Evolutionary conservation across 1,140 invertebrate genomes (phyloP), one percentile per base, ranked within the genome.

Genomic region (Philaenus spumarius): DNA sequence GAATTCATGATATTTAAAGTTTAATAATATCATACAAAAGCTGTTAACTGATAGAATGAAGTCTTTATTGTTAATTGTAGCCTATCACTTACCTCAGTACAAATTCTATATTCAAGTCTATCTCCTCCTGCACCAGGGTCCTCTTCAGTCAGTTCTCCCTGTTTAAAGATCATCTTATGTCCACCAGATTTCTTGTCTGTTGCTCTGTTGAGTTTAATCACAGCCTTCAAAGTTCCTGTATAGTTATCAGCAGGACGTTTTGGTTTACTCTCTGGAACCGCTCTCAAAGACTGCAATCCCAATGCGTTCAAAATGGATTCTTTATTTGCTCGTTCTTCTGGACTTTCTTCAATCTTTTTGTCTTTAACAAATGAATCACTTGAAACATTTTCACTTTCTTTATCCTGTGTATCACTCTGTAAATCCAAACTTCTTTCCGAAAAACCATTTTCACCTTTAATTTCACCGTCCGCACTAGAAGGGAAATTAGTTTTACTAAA

Each of bases 101-200:
- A 67, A 81, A 82, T 17, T 83, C 79, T 57, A 34, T 55, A 57
- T 37, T 51, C 50, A 15, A 50, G 37, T 20, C 42, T 22, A 26
- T 53, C 54, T 17, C 45, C 54, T 9, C 45, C 39, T 2, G 35
- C 60, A 15, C 26, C 55, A 6, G 34, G 3, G 7, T 48, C 45
- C 1, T 17, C 75, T 76, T 57, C 69, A 6, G 74, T 66, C 24
- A 73, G 52, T 74, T 74, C 54, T 75, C 75, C 1, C 67, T 67
- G 50, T 43, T 89, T 87, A 68, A 89, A 80, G 45, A 87, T 86
- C 84, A 89, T 87, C 67, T 89, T 89, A 45, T 89, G 69, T 0
- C 84, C 82, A 58, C 82, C 85, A 35, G 60, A 64, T 50, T 55
- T 64, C 60, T 59, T 66, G 30, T 60, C 63, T 9, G 22, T 52